A percentile compares a stretch with the other conserved stretches of the same genome.
Evolutionary conservation across 2,113 vertebrate species (phyloP).

Genomic region (Numida meleagris): DNA sequence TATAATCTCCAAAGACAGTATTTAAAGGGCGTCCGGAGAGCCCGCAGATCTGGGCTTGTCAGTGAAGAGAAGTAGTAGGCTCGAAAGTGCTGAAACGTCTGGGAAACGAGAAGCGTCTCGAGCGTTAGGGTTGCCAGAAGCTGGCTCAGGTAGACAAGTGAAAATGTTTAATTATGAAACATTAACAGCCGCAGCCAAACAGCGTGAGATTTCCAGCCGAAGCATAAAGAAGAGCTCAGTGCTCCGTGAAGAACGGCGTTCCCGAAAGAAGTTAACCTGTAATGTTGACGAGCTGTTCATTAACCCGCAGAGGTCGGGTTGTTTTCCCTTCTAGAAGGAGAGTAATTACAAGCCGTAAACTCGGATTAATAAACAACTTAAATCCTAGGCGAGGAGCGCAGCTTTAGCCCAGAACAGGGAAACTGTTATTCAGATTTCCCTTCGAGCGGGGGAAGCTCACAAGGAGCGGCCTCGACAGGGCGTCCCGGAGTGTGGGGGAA

Average conservation of each 20-base stretch:
- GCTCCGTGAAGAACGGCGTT: constrained; percentile 39
- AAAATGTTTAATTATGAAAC: constrained; percentile 62
- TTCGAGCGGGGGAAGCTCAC: not conserved
- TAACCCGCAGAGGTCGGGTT: constrained; percentile 65
- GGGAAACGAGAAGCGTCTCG: not conserved
- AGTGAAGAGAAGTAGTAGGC: not conserved
- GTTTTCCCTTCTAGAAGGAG: constrained; percentile 47
- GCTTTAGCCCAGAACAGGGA: not conserved
- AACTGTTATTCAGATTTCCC: not conserved
- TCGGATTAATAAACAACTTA: constrained; percentile 51
- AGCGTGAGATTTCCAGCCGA: constrained; percentile 1
- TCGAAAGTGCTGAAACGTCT: not conserved
- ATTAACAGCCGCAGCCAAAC: constrained; percentile 28
- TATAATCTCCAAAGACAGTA: not conserved
- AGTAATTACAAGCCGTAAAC: constrained; percentile 54
- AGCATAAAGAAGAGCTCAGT: constrained; percentile 4
- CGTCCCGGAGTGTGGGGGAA: not conserved
- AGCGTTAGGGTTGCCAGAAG: not conserved
- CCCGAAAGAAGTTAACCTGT: constrained; percentile 46
- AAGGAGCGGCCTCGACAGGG: not conserved
- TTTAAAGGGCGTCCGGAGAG: not conserved
- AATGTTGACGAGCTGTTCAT: constrained; percentile 62
- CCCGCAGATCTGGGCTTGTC: not conserved
- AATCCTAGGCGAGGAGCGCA: not conserved
- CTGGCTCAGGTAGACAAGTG: constrained; percentile 14